Percentiles rank a stretch among this genome's conserved stretches.
Evolutionary conservation across 92 coral and sea anemone species (phyloP).

Genomic region (Umimayanthus chanpuru): DNA sequence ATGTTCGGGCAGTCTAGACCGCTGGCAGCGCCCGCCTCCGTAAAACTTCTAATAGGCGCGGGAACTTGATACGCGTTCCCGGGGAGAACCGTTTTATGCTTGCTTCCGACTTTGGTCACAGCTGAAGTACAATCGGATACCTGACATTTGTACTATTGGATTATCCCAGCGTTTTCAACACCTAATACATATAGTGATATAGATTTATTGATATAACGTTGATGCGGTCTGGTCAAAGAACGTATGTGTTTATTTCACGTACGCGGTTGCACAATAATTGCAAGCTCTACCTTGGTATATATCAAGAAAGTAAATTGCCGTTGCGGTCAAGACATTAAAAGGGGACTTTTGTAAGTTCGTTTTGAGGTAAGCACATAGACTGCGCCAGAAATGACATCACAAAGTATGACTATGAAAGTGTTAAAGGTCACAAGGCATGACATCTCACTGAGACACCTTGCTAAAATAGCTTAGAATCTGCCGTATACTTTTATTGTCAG

Average conservation of each 20-base stretch:
- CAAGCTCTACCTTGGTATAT: not conserved
- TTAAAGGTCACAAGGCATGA: not conserved
- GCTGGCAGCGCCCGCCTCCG: not conserved
- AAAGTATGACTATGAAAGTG: not conserved
- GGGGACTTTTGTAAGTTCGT: not conserved
- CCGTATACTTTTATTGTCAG: not conserved
- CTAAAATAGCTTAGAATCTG: not conserved
- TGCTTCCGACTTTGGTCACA: not conserved
- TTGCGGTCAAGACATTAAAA: not conserved
- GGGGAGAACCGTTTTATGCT: not conserved
- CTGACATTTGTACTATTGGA: not conserved
- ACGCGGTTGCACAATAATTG: not conserved
- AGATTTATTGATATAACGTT: not conserved
- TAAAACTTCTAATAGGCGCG: not conserved
- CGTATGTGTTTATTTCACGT: not conserved
- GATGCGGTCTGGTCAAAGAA: not conserved
- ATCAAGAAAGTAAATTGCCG: not conserved
- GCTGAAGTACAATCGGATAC: constrained; percentile 1
- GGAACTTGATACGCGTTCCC: not conserved
- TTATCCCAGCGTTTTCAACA: constrained; percentile 3
- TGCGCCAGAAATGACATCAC: not conserved
- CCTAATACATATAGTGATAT: constrained; percentile 2
- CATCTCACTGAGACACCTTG: not conserved
- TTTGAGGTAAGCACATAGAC: not conserved
- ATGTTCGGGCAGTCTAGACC: not conserved